Percentiles rank a stretch among this genome's conserved stretches.
Evolutionary conservation across 2,113 vertebrate genomes (phyloP).

Genomic region (Trogon melanurus): DNA sequence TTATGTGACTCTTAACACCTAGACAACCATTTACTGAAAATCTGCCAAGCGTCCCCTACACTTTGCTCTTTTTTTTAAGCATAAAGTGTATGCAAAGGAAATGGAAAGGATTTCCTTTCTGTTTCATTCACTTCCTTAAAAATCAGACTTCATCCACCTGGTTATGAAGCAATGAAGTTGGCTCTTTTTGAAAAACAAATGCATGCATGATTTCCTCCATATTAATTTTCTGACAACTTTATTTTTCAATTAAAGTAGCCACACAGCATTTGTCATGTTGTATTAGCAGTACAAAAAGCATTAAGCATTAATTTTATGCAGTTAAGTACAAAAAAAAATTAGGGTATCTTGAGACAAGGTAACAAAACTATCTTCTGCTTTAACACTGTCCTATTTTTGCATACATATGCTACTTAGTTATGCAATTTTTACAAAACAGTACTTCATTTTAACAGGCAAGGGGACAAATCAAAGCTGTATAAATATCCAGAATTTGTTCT

Average conservation of each 20-base stretch:
- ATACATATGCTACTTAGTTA: neutral
- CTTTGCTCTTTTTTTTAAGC: neutral
- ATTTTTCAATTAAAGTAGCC: neutral
- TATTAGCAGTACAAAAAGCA: neutral
- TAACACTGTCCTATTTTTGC: neutral
- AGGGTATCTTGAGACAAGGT: neutral
- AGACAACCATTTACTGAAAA: neutral
- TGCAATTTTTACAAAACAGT: neutral
- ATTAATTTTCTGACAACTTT: neutral
- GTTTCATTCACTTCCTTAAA: conserved; percentile 48
- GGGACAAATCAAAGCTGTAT: neutral
- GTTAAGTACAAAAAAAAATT: neutral
- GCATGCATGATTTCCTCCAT: neutral
- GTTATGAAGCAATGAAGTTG: neutral
- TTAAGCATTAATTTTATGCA: neutral
- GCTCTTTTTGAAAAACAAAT: conserved; percentile 25
- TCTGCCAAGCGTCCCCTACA: neutral
- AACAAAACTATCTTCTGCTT: neutral
- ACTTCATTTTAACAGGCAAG: neutral
- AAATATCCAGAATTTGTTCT: neutral
- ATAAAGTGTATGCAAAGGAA: conserved; percentile 41
- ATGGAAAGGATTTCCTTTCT: conserved; percentile 58
- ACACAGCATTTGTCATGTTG: neutral
- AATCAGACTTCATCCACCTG: conserved; percentile 44
- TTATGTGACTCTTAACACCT: conserved; percentile 16